Evolutionary conservation across 2,888 invertebrate species (phyloP).

Genomic region (Acrobasis consociella): DNA sequence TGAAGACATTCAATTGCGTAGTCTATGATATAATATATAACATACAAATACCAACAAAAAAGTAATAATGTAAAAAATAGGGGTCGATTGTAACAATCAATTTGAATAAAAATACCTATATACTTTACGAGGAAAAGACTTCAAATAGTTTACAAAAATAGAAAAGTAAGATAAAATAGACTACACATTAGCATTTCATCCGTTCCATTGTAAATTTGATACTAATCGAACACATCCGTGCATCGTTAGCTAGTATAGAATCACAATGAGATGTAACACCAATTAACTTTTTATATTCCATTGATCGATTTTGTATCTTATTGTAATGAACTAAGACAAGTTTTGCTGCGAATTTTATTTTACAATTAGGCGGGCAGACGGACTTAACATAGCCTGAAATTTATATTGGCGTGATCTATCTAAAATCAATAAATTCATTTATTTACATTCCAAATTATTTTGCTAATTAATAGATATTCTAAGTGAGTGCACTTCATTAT

Average conservation of each 20-base stretch:
- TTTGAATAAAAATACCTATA: not conserved
- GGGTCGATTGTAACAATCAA: not conserved
- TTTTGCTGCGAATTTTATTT: slow-evolving; percentile 32
- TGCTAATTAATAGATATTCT: not conserved
- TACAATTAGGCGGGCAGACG: slow-evolving; percentile 17
- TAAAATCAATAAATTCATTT: not conserved
- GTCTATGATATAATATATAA: too few relatives aligned
- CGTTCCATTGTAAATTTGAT: slow-evolving; percentile 69
- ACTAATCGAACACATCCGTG: slow-evolving; percentile 59
- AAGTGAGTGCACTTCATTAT: slow-evolving; percentile 10
- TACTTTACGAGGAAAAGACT: not conserved
- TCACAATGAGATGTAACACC: slow-evolving; percentile 53
- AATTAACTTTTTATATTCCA: slow-evolving; percentile 50
- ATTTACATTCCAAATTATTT: slow-evolving; percentile 1
- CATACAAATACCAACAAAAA: too few relatives aligned
- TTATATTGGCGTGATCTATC: slow-evolving; percentile 12
- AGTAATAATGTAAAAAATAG: not conserved
- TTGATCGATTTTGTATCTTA: slow-evolving; percentile 40
- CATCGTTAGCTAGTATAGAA: slow-evolving; percentile 51
- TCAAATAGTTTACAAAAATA: slow-evolving; percentile 10
- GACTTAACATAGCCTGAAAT: slow-evolving; percentile 4
- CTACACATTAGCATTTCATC: slow-evolving; percentile 62
- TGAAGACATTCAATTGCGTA: too few relatives aligned
- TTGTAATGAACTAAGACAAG: slow-evolving; percentile 26
- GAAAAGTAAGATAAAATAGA: slow-evolving; percentile 28